These are phyloP conservation scores for Anthopleura xanthogrammica DNA, from an alignment of 92 coral and sea anemone genomes.

Conservation along the genomic window DNA sequence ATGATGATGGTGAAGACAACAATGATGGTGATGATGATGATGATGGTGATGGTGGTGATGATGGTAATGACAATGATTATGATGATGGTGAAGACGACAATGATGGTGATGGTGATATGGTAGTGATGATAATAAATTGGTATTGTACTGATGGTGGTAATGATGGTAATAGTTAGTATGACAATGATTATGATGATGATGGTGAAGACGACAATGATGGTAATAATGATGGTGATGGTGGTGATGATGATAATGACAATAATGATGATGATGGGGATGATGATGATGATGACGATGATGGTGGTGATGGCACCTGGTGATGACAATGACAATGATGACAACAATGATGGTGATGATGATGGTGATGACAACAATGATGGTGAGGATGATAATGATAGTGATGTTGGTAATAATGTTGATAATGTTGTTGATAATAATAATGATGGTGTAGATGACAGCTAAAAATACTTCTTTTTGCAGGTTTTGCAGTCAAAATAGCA, in stretches of 20 bases:
- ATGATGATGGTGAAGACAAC: neutral
- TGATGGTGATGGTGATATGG: neutral
- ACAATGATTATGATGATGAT: neutral
- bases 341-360: neutral
- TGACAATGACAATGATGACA: neutral
- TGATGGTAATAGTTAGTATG: too few relatives aligned
- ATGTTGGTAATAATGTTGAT: neutral
- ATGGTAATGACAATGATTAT: neutral
- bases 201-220: neutral
- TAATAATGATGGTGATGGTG: neutral
- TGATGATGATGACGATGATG: neutral
- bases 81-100: neutral
- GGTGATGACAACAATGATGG: neutral
- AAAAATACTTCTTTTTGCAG: slow-evolving; percentile 30
- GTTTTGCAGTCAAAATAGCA: slow-evolving; percentile 94
- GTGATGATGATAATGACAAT: too few relatives aligned
- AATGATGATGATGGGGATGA: neutral
- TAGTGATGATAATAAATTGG: too few relatives aligned
- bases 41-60: neutral
- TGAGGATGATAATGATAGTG: neutral
- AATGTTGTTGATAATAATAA: neutral
- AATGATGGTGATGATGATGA: neutral
- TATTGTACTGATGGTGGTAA: too few relatives aligned
- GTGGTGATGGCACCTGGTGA: neutral
- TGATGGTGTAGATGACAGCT: too few relatives aligned